Conservation (phyloP, 2,888 invertebrate species). For the Rhorus exstirpatorius region DNA sequence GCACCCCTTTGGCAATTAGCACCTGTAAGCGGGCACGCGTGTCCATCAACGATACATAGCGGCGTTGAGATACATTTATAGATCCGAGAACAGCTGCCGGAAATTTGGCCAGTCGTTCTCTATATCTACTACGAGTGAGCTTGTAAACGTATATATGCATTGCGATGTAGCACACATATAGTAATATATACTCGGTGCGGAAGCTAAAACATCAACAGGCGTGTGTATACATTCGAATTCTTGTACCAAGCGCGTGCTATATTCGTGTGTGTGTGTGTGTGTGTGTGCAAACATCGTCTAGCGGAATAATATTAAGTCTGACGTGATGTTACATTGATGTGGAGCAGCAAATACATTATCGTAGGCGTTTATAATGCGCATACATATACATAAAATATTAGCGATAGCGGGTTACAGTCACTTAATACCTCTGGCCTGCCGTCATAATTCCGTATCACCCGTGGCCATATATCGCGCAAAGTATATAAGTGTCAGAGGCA, state of each 20-base stretch:
- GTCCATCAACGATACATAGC: constrained; percentile 2
- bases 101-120: constrained; percentile 37
- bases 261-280: not conserved
- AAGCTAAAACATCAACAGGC: not conserved
- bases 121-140: constrained; percentile 5
- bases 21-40: not conserved
- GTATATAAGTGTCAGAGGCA: not conserved
- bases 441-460: constrained; percentile 47
- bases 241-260: not conserved
- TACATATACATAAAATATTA: not conserved
- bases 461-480: not conserved
- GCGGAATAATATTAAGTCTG: constrained; percentile 36
- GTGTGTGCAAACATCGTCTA: constrained; percentile 1
- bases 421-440: constrained; percentile 30
- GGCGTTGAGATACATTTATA: not conserved
- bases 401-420: not conserved
- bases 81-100: constrained; percentile 49
- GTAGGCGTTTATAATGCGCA: not conserved
- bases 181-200: too few relatives aligned
- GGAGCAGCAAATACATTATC: constrained; percentile 35
- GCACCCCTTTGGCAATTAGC: constrained; percentile 14
- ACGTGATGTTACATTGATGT: constrained; percentile 43
- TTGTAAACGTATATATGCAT: not conserved
- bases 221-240: constrained; percentile 25
- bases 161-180: not conserved